phyloP scores from a whole-genome alignment of 2,113 vertebrate species.

The Lutjanus erythropterus region DNA sequence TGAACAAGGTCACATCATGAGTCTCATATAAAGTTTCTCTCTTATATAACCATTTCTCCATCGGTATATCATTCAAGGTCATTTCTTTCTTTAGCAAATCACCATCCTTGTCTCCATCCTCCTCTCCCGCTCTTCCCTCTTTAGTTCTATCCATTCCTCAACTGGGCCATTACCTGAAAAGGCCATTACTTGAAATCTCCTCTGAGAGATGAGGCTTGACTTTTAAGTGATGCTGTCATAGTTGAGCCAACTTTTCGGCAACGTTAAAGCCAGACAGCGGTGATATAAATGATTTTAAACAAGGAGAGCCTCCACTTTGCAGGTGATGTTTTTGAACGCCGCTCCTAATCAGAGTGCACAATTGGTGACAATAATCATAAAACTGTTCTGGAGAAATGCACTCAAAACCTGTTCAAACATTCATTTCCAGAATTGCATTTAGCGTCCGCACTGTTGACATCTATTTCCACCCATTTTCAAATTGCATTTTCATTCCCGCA shows the following conservation, averaged over 20 bases:
- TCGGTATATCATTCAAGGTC: conserved; percentile 50
- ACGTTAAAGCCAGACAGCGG: conserved; percentile 10
- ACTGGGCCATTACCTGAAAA: conserved; percentile 66
- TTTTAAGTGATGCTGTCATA: conserved; percentile 58
- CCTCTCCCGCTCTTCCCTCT: conserved; percentile 5
- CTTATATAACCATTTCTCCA: conserved; percentile 27
- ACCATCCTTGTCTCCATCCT: conserved; percentile 19
- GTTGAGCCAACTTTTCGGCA: conserved; percentile 21
- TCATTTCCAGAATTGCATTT: conserved; percentile 23
- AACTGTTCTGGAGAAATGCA: conserved; percentile 5
- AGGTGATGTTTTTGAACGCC: not conserved
- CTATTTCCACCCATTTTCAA: conserved; percentile 42
- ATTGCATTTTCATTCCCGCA: conserved; percentile 38
- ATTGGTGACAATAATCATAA: conserved; percentile 16
- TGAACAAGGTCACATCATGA: conserved; percentile 32
- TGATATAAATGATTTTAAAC: conserved; percentile 3
- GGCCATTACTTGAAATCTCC: conserved; percentile 64
- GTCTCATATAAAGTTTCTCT: conserved; percentile 6
- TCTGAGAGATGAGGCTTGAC: conserved; percentile 60
- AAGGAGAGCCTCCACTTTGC: not conserved
- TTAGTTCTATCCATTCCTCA: conserved; percentile 51
- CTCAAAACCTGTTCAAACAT: conserved; percentile 22
- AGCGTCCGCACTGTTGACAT: conserved; percentile 18
- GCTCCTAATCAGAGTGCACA: not conserved
- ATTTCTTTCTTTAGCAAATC: conserved; percentile 40